Base-by-base conservation (phyloP, 2,797 vertebrate species). In the Gephyroberyx darwinii region DNA sequence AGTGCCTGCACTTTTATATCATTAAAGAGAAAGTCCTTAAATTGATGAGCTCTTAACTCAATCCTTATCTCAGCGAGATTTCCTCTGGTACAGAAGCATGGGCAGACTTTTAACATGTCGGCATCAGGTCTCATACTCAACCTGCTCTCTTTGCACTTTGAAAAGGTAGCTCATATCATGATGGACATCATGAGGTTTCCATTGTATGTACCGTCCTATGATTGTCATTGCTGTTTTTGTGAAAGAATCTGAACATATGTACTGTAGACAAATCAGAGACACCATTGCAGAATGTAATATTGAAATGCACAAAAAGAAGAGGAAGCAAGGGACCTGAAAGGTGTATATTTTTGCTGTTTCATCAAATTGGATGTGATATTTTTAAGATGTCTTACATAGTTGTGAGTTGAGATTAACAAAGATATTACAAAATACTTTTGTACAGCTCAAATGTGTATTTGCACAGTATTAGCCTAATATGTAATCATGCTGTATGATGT, bases 381-480 rank as follows among this genome's bases (percentile, higher is more conserved):
- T 91, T 88, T 78, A 53, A 79, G 74, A 87, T 78, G 75, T 86
- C 60, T 84, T 75, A 84, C 55, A 68, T 83, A 81, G 90, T 87
- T 77, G 80, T 88, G 74, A 90, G 86, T 86, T 74, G 76, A 88
- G 74, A 88, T 89, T 86, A 85, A 85, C 81, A 83, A 80, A 67
- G 84, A 87, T 78, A 81, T 85, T 89, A 90, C 60, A 87, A 71
- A 81, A 89, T 78, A 86, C 87, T 89, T 90, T 89, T 92, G 93
- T 95, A 93, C 88, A 92, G 71, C 83, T 90, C 67, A 48, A 62
- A 87, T 75, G 78, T 94, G 81, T 91, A 86, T 91, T 92, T 92
- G 91, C 93, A 91, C 94, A 95, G 95, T 95, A 93, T 95, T 95
- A 87, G 85, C 84, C 92, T 88, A 75, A 85, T 90, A 76, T 88